Percentiles rank a stretch among this genome's conserved stretches.
These are phyloP conservation scores for Linnaemya vulpina DNA, from an alignment of 2,888 invertebrate species.

Conservation along the genomic window DNA sequence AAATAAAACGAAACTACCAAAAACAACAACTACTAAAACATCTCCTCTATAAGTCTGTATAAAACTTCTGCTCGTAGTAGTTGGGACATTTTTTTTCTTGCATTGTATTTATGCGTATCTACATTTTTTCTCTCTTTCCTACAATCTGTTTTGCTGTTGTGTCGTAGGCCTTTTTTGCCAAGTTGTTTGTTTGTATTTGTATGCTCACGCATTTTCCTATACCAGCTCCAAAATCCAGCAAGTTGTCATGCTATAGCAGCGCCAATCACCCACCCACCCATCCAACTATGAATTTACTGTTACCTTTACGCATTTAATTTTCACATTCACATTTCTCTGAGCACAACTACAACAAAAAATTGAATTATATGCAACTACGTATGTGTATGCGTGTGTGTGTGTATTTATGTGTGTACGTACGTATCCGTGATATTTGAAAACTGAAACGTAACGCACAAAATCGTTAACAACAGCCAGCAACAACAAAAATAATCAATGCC, in stretches of 20 bases:
- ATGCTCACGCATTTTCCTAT: slow-evolving; percentile 64
- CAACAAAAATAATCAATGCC: slow-evolving; percentile 64
- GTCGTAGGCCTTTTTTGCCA: slow-evolving; percentile 28
- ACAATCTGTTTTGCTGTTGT: slow-evolving; percentile 5
- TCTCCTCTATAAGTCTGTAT: too few relatives aligned
- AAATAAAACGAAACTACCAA: slow-evolving; percentile 37
- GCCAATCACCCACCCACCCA: slow-evolving; percentile 1
- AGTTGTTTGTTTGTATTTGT: slow-evolving; percentile 59
- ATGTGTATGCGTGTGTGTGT: too few relatives aligned
- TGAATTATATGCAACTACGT: too few relatives aligned
- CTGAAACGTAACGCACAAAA: slow-evolving; percentile 44
- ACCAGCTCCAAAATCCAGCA: not conserved
- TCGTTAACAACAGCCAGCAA: slow-evolving; percentile 32
- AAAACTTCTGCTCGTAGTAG: not conserved
- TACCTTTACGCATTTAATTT: slow-evolving; percentile 68
- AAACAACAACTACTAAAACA: slow-evolving; percentile 16
- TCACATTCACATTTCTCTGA: slow-evolving; percentile 41
- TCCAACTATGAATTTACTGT: not conserved
- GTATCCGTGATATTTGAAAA: slow-evolving; percentile 40
- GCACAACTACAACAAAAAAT: not conserved
- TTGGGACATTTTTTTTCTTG: not conserved
- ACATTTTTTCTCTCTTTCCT: slow-evolving; percentile 39
- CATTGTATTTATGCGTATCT: not conserved
- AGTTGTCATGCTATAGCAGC: not conserved
- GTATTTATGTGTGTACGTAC: not conserved